Evolutionary conservation across 2,888 invertebrate species (phyloP), one percentile per base, ranked within the genome.

Genomic region (Dendrolimus houi): DNA sequence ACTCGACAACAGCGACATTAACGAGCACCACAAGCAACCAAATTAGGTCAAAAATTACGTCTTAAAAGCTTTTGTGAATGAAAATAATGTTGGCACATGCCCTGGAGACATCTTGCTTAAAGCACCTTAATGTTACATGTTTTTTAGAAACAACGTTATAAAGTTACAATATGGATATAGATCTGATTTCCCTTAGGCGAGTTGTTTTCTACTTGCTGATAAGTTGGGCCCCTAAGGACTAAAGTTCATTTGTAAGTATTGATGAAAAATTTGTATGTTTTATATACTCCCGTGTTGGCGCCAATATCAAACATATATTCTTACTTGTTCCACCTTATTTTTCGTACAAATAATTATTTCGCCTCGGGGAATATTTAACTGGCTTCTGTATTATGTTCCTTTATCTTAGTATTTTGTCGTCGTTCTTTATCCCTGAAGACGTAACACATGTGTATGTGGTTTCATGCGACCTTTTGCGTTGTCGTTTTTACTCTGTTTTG

Each of bases 141-240:
- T 29, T 57, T 56, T 59, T 60, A 53, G 14, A 59, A 54, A 55
- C 56, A 57, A 55, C 57, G 55, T 58, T 17, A 14, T 55, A 14
- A 17, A 55, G 41, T 10, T 29, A 53, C 41, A 40, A 29, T 13
- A 47, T 42, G 55, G 52, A 14, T 58, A 55, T 58, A 52, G 56
- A 57, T n/a, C 40, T 55, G 58, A 60, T 58, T 58, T 60, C 60
- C 57, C 58, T 8, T 0, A 56, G 58, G 58, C 53, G n/a, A 41
- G 9, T 41, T 17, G 56, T 52, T 54, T 55, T 41, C 54, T 57
- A 54, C 54, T 55, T 54, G 14, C 29, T 29, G 29, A 6, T 29
- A 52, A 55, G 54, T 52, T 53, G 55, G 7, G 56, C 17, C 55
- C 41, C 52, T 13, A 41, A 55, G 54, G 40, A 12, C 54, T 40